A percentile compares a stretch with the other conserved stretches of the same genome.
These are phyloP conservation scores for Gallinago solitaria DNA, from an alignment of 2,797 vertebrate species.

Conservation along the genomic window DNA sequence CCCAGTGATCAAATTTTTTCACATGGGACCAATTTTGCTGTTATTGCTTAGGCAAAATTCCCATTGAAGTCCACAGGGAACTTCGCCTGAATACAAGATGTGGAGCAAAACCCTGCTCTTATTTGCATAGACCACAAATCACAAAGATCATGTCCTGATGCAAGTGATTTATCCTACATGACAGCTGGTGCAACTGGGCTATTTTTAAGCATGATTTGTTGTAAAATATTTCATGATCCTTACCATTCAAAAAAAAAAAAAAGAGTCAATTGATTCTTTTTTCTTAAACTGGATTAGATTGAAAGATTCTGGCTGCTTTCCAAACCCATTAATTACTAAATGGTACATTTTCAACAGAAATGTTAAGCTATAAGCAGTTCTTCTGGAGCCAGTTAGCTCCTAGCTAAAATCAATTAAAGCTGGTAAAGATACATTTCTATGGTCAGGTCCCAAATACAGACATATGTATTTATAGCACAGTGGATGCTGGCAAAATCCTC, in stretches of 20 bases:
- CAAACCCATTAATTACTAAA: constrained; percentile 69
- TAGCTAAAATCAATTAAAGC: constrained; percentile 62
- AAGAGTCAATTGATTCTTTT: constrained; percentile 52
- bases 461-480: neutral
- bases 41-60: constrained; percentile 64
- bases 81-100: constrained; percentile 45
- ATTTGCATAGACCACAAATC: constrained; percentile 56
- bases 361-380: constrained; percentile 63
- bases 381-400: constrained; percentile 50
- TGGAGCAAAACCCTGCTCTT: neutral
- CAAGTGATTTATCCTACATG: constrained; percentile 37
- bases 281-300: constrained; percentile 63
- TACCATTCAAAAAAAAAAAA: constrained; percentile 55
- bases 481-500: neutral
- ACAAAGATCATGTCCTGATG: constrained; percentile 20
- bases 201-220: constrained; percentile 47
- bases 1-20: constrained; percentile 45
- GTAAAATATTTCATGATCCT: constrained; percentile 64
- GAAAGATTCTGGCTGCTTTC: constrained; percentile 68
- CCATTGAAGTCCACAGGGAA: constrained; percentile 22
- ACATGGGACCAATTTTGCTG: constrained; percentile 58
- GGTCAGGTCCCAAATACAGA: constrained; percentile 9
- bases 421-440: constrained; percentile 39
- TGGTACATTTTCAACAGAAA: constrained; percentile 65
- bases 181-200: constrained; percentile 29